Percentiles rank a stretch among this genome's conserved stretches.
Evolutionary conservation across 1,140 invertebrate genomes (phyloP).

Genomic region (Drosophila nigrodunni): DNA sequence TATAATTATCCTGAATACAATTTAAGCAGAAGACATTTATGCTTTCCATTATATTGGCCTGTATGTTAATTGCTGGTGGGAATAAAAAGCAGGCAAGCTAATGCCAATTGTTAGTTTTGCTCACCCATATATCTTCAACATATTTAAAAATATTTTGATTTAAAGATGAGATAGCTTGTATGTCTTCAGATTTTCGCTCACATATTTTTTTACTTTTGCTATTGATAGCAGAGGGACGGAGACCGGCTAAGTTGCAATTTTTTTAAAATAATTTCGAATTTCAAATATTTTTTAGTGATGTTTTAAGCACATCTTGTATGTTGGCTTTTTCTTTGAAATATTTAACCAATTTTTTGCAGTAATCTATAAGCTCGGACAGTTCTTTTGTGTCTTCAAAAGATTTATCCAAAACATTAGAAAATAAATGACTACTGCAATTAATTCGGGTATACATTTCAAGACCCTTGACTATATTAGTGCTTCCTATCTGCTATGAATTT

Average conservation of each 20-base stretch:
- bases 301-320: no score
- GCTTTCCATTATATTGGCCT: background rate
- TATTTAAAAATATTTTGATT: conserved; percentile 31
- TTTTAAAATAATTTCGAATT: conserved; percentile 51
- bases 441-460: no score
- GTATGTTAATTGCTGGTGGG: conserved; percentile 33
- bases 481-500: no score
- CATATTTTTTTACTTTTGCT: conserved; percentile 6
- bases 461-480: no score
- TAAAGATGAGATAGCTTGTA: conserved; percentile 34
- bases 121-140: conserved; percentile 26
- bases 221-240: conserved; percentile 31
- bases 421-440: no score
- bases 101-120: conserved; percentile 28
- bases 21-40: background rate
- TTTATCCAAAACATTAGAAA: no score
- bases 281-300: background rate
- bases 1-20: background rate
- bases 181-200: conserved; percentile 25
- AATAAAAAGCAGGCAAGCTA: conserved; percentile 41
- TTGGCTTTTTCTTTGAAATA: no score
- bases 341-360: no score
- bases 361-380: no score
- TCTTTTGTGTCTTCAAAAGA: no score
- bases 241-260: conserved; percentile 36